Evolutionary conservation across 2,797 vertebrate species (phyloP).

Genomic region (Hybognathus amarus): DNA sequence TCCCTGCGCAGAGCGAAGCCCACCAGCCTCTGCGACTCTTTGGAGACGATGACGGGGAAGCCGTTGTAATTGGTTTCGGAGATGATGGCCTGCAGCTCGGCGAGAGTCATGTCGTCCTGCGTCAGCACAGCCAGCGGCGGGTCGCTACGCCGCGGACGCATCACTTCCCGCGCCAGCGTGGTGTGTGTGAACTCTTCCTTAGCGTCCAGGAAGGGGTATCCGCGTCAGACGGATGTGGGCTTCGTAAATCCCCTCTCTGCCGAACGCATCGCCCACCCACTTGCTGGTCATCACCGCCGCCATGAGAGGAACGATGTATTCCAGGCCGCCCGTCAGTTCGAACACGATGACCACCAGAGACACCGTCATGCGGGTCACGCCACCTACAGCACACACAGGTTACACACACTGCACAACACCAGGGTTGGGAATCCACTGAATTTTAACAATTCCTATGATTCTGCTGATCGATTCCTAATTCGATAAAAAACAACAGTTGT

Average conservation of each 20-base stretch:
- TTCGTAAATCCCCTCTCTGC: slow-evolving; percentile 97
- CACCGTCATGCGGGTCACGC: slow-evolving; percentile 98
- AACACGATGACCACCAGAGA: slow-evolving; percentile 98
- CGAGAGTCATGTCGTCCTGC: slow-evolving; percentile 96
- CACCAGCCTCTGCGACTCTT: slow-evolving; percentile 95
- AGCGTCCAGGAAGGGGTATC: slow-evolving; percentile 97
- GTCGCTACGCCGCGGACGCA: slow-evolving; percentile 91
- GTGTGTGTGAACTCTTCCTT: slow-evolving; percentile 99
- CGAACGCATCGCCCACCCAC: slow-evolving; percentile 98
- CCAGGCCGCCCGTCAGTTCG: slow-evolving; percentile 95
- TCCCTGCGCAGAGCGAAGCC: slow-evolving; percentile 97
- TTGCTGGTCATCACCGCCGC: slow-evolving; percentile 99
- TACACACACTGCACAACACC: too few species aligned
- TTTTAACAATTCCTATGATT: too few species aligned
- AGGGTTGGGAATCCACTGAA: too few species aligned
- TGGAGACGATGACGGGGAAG: slow-evolving; percentile 98
- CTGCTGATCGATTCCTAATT: too few species aligned
- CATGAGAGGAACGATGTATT: slow-evolving; percentile 99
- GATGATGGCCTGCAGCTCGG: slow-evolving; percentile 93
- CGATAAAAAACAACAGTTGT: too few species aligned
- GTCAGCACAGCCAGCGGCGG: slow-evolving; percentile 92
- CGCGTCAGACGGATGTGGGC: slow-evolving; percentile 96
- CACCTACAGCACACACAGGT: slow-evolving; percentile 75
- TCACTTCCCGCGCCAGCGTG: slow-evolving; percentile 94
- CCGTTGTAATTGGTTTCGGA: slow-evolving; percentile 96